Base-by-base conservation (phyloP, 2,888 invertebrate genomes). In the Orchestes rusci region DNA sequence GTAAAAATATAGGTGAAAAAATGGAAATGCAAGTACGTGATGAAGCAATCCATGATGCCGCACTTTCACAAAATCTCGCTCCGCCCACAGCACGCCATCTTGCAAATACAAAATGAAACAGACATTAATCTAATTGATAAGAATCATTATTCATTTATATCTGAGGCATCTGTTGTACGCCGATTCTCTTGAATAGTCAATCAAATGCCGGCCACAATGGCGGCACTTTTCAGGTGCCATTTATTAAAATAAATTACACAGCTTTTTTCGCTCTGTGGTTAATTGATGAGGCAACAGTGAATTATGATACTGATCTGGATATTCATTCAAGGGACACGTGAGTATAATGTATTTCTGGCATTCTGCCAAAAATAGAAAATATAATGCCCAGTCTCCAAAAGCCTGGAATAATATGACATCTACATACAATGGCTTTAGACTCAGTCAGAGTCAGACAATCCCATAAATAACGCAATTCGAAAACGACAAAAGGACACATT, bases 141-240 rank as follows among this genome's bases (percentile, higher is more conserved):
- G 60, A 60, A 63, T 63, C 64, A 63, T 64, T 61, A 63, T 57
- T 64, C 64, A 64, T 64, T 63, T n/a, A n/a, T n/a, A n/a, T n/a
- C n/a, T 60, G 58, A 57, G 59, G 59, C 63, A 61, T 63, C 63
- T 62, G 62, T 57, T 57, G 54, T 56, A 50, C 51, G 57, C 54
- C 56, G 60, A 59, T 59, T 57, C 56, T 55, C 55, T 38, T 47
- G 36, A 47, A 47, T 47, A 47, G 47, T 47, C 47, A 47, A 47
- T 47, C 47, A 47, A 47, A 47, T 36, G 13, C 16, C 35, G 29
- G 16, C 16, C 30, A 46, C 30, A 41, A 46, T 46, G 42, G 42
- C 46, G 38, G 46, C 38, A 33, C 36, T 36, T 43, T 45, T 47
- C 43, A 33, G 47, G 47, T 43, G 39, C 36, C 43, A 47, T 43